Evolutionary conservation across 2,113 vertebrate genomes (phyloP), one percentile per base, ranked within the genome.

Genomic region (Odontophorus gujanensis): DNA sequence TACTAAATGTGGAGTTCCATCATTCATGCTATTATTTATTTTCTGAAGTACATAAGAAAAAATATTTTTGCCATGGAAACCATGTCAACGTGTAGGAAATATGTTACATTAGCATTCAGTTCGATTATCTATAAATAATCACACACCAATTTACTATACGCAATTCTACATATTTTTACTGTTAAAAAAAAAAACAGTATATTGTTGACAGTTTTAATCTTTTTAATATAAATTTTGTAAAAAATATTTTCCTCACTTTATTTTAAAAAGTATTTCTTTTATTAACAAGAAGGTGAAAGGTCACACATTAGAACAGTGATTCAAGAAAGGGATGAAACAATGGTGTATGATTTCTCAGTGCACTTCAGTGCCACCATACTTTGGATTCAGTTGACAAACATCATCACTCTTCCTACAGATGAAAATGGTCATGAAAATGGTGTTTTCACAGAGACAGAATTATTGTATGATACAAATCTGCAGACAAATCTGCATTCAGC

Each of bases 181-280:
- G 20, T 53, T 45, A 59, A 55, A 77, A 76, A 62, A 84, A 82
- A 77, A 79, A 77, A 81, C 77, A 95, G 36, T 45, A 92, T 92
- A 93, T 92, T 96, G 28, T 95, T 36, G 32, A 77, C 88, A 85
- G 25, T 87, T 91, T 96, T 66, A 96, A 92, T 93, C 11, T 57
- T 93, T 89, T 96, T 89, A 92, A 95, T 97, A 97, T 93, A 98
- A 94, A 58, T 65, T 81, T 53, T 94, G 91, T 87, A 87, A 97
- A 94, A 97, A 97, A 96, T 97, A 96, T 95, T 97, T 89, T 97
- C 83, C 97, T 97, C 95, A 96, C 91, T 97, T 97, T 93, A 96
- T 94, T 97, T 97, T 86, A 95, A 95, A 97, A 97, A 97, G 34
- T 92, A 87, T 95, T 78, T 91, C 26, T 94, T 95, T 98, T 97